These are phyloP conservation scores for Astreopora myriophthalma DNA, from an alignment of 64 coral and sea anemone species.

Conservation along the genomic window DNA sequence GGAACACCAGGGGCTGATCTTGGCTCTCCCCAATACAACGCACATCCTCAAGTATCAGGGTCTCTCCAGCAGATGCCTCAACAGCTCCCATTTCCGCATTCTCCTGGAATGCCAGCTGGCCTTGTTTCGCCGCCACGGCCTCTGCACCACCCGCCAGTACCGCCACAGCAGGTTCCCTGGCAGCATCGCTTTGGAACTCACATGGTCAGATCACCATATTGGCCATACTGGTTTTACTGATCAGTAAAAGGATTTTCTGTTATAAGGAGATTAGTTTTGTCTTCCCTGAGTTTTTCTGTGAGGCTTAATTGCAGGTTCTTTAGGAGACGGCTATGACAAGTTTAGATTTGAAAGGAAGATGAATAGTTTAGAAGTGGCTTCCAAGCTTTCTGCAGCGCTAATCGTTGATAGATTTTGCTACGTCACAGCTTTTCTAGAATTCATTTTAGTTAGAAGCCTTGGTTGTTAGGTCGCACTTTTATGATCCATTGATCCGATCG, in stretches of 20 bases:
- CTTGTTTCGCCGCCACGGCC: not conserved
- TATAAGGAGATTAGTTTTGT: not conserved
- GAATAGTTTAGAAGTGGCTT: no score
- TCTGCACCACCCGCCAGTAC: not conserved
- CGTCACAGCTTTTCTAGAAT: not conserved
- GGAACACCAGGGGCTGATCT: not conserved
- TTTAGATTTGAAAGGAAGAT: not conserved
- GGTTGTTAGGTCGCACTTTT: not conserved
- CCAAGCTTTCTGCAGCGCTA: no score
- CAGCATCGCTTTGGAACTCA: not conserved
- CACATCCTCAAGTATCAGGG: not conserved
- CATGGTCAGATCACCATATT: constrained; percentile 51
- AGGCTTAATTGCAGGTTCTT: not conserved
- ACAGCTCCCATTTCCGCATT: not conserved
- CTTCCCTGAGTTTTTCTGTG: not conserved
- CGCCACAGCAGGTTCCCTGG: not conserved
- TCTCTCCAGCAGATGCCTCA: not conserved
- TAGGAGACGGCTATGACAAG: not conserved
- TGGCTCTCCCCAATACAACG: not conserved
- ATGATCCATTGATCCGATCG: not conserved
- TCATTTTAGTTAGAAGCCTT: not conserved
- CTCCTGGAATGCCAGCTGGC: not conserved
- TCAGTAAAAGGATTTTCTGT: not conserved
- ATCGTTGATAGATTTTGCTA: not conserved
- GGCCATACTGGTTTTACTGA: constrained; percentile 20